phyloP scores from a whole-genome alignment of 2,888 invertebrate species.

The Ditylenchus weischeri region DNA sequence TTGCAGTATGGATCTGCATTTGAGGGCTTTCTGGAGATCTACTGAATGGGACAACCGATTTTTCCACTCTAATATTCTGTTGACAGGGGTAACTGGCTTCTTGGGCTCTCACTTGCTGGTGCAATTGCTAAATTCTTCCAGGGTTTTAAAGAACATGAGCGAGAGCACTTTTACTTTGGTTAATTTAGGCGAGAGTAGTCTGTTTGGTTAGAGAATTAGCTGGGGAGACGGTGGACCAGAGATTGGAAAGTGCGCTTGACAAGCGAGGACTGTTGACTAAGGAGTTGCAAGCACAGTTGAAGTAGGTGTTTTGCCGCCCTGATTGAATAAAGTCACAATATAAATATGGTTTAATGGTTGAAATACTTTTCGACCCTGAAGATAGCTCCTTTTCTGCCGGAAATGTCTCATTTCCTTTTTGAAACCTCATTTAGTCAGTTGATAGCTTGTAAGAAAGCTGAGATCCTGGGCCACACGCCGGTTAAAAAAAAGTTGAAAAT shows the following conservation, averaged over 20 bases:
- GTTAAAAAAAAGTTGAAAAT: too few species aligned
- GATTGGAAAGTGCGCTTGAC: constrained; percentile 53
- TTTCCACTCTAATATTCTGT: constrained; percentile 58
- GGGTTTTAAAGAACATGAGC: constrained; percentile 17
- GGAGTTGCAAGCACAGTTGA: constrained; percentile 32
- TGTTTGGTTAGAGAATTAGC: constrained; percentile 60
- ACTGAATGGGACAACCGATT: constrained; percentile 58
- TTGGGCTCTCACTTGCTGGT: constrained; percentile 60
- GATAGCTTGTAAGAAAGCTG: too few species aligned
- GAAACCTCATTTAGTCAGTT: too few species aligned
- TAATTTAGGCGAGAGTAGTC: constrained; percentile 45
- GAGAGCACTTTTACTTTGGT: constrained; percentile 3
- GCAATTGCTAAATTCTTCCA: constrained; percentile 58
- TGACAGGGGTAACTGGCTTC: constrained; percentile 59
- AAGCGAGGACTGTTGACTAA: constrained; percentile 57
- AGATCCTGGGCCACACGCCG: too few species aligned
- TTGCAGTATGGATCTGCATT: constrained; percentile 60
- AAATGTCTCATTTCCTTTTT: too few species aligned
- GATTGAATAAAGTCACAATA: background rate
- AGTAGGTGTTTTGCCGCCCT: background rate
- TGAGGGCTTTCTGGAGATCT: constrained; percentile 62
- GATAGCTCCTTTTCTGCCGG: too few species aligned
- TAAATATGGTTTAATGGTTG: too few species aligned
- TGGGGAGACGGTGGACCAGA: constrained; percentile 44
- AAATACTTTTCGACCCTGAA: too few species aligned